phyloP scores from a whole-genome alignment of 2,888 invertebrate species.

The Stenurella melanura region DNA sequence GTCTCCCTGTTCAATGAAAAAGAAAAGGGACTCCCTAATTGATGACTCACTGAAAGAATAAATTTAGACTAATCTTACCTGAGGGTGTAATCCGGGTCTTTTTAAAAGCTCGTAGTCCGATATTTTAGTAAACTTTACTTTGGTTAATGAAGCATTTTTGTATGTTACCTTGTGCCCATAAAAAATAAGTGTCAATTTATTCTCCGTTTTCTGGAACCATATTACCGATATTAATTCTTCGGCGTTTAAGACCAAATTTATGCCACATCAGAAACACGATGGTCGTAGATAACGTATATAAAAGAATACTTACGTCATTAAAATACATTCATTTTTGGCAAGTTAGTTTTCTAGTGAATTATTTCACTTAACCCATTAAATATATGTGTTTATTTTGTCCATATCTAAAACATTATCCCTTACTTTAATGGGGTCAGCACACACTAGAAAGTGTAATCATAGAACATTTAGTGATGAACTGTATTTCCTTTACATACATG shows the following conservation, averaged over 20 bases:
- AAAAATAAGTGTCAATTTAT: slow-evolving; percentile 51
- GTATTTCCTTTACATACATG: no score
- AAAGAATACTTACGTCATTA: no score
- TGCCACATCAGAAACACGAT: not conserved
- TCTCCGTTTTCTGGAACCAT: not conserved
- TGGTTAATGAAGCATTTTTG: slow-evolving; percentile 55
- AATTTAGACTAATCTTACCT: slow-evolving; percentile 62
- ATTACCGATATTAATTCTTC: slow-evolving; percentile 9
- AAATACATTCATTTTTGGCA: no score
- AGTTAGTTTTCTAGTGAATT: no score
- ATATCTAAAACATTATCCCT: no score
- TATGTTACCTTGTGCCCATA: slow-evolving; percentile 41
- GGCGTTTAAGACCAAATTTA: not conserved
- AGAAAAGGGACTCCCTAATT: slow-evolving; percentile 60
- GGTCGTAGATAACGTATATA: no score
- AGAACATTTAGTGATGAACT: no score
- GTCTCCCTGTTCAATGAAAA: slow-evolving; percentile 62
- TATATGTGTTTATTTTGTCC: no score
- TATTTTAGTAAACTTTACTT: slow-evolving; percentile 54
- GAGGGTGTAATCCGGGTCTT: slow-evolving; percentile 60
- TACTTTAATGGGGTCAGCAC: no score
- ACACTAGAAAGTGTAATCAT: no score
- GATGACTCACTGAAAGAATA: slow-evolving; percentile 59
- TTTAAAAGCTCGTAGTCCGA: slow-evolving; percentile 55
- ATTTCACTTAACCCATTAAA: no score